Conservation (phyloP, 64 coral and sea anemone genomes). For the Platygyra sinensis region DNA sequence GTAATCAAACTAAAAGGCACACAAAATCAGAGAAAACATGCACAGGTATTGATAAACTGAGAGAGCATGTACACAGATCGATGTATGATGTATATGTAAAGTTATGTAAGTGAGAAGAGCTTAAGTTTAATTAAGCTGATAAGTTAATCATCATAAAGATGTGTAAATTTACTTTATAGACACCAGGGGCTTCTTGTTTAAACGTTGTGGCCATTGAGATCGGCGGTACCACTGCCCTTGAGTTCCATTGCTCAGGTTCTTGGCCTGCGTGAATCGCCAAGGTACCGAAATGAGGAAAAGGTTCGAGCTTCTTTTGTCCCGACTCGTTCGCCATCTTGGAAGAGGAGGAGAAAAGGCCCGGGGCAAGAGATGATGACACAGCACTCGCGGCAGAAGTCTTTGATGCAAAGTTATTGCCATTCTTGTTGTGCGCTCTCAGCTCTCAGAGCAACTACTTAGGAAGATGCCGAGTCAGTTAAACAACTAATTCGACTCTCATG, state of each 20-base stretch:
- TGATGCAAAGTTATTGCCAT: background rate
- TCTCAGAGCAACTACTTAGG: background rate
- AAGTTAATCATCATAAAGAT: too few relatives aligned
- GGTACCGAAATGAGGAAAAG: conserved; percentile 91
- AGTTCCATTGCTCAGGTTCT: conserved; percentile 87
- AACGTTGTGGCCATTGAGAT: conserved; percentile 95
- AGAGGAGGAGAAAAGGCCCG: background rate
- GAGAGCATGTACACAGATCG: background rate
- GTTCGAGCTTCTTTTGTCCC: background rate
- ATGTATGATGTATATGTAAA: background rate
- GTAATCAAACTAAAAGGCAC: conserved; percentile 82
- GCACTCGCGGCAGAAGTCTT: background rate
- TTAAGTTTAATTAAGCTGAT: too few relatives aligned
- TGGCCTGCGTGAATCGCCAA: conserved; percentile 85
- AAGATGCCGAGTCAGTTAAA: background rate
- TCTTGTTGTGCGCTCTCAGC: background rate
- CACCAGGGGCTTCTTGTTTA: conserved; percentile 84
- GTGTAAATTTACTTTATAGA: conserved; percentile 44
- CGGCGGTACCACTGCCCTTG: conserved; percentile 79
- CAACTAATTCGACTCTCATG: background rate
- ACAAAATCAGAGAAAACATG: background rate
- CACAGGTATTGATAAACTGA: background rate
- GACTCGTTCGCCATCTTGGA: conserved; percentile 56
- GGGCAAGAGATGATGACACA: conserved; percentile 5
- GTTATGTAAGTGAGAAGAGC: too few relatives aligned